Evolutionary conservation across 2,797 vertebrate species (phyloP).

Genomic region (Oreortyx pictus): DNA sequence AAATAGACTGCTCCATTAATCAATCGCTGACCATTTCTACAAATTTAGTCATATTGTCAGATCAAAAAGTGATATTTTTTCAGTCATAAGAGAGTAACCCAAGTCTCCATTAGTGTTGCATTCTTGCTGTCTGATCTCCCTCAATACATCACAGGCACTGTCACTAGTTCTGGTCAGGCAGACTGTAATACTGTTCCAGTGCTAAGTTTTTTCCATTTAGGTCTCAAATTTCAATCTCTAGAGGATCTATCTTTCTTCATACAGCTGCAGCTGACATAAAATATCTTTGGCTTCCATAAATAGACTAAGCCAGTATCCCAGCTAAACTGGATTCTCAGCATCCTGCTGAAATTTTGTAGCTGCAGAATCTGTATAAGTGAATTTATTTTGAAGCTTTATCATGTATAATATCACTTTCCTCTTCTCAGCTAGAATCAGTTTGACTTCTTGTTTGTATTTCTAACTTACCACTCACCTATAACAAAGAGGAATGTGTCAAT

Average conservation of each 20-base stretch:
- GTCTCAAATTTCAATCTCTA: background rate
- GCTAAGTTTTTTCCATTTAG: background rate
- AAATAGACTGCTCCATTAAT: background rate
- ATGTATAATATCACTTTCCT: background rate
- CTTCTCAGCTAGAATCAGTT: background rate
- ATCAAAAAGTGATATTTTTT: background rate
- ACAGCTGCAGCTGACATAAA: background rate
- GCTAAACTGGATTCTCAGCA: background rate
- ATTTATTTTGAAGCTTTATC: background rate
- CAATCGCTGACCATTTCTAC: background rate
- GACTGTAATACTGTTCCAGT: background rate
- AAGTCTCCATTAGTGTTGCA: accelerated
- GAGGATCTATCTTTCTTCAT: background rate
- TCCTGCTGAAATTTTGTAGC: background rate
- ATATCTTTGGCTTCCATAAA: background rate
- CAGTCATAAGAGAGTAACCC: background rate
- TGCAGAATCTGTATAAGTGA: background rate
- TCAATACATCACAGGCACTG: too few species aligned
- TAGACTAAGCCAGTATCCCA: background rate
- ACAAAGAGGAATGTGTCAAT: background rate
- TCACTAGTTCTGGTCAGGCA: background rate
- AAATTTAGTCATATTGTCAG: background rate
- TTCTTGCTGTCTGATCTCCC: background rate
- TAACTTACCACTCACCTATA: background rate
- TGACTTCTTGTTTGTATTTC: background rate